Evolutionary conservation across 1,140 invertebrate genomes (phyloP), one percentile per base, ranked within the genome.

Genomic region (Cotesia typhae): DNA sequence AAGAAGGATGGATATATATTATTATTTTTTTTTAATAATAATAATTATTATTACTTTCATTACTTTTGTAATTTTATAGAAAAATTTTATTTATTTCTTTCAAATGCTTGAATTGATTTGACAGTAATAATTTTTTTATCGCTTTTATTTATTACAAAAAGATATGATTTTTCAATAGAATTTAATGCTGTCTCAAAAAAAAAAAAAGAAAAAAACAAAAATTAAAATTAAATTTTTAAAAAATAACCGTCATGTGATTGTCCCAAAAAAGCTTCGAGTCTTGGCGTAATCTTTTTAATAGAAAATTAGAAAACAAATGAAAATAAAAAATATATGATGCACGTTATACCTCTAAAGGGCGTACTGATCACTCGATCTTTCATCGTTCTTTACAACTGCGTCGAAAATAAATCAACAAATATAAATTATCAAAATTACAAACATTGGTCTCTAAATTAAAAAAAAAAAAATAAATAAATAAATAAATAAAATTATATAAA

Each of bases 301-400:
- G 78, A 77, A 77, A 76, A 78, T 75, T 53, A 71, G 60, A 69
- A 74, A 65, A 73, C 72, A 70, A 67, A 73, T 64, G 72, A 71
- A 67, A 65, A 79, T 64, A 78, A 74, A 78, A 74, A 74, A 75
- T 78, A 71, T 63, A 78, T 73, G 77, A 79, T 77, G 76, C 76
- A 80, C 76, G 57, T 60, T 73, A 74, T 75, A 75, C 80, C 70
- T 71, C 71, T 72, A 69, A 73, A 67, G 55, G 68, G 64, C 64
- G 75, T 61, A 52, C 74, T 77, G 80, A 81, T 79, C 74, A 76
- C 76, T 81, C 76, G 76, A 75, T 52, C 55, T 69, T 66, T 71
- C 64, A 65, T 51, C 47, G 67, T 70, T 72, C 74, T 77, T 72
- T 37, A 63, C 61, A 35, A 73, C 60, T 51, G 65, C 59, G 51